Base-by-base conservation (phyloP, 2,888 invertebrate species). In the Petrolisthes manimaculis region DNA sequence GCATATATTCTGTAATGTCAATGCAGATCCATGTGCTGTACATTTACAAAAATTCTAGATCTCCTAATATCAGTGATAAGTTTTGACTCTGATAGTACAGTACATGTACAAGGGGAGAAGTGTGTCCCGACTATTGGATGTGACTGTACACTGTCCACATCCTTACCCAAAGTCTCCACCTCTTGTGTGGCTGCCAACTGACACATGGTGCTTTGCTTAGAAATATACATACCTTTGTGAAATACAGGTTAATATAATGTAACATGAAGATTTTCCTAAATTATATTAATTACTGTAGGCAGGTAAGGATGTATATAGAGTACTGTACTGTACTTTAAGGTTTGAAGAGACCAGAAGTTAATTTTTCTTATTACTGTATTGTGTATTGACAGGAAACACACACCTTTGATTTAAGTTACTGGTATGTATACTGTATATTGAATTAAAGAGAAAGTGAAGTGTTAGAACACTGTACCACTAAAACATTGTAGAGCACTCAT, bases 371-470 rank as follows among this genome's bases (percentile, higher is more conserved):
- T 61, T 14, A n/a, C 21, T 71, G 71, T 71, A 71, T n/a, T 71
- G 71, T 71, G 21, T 71, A 71, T 71, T n/a, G 21, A n/a, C 71
- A 21, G 71, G 71, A 71, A 71, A 71, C 71, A 71, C 71, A 21
- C 21, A n/a, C 1, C 21, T 71, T n/a, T 71, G 9, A 61, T 61
- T 37, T 61, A 61, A 12, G 61, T 61, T 61, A 12, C 61, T 61
- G 61, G 12, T 61, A 1, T 37, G 37, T 37, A 37, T 37, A 1
- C 37, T 61, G 67, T 61, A 14, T 9, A 61, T 61, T 61, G 67
- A 14, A 14, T 61, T 14, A 14, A 61, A 61, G 67, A 18, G 18
- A 61, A 14, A 61, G 4, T 14, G 67, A 61, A 61, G 67, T 9
- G 67, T 18, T 61, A 37, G 37, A 37, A 37, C 37, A 37, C 37